Evolutionary conservation across 1,140 invertebrate genomes (phyloP).

Genomic region (Zeugodacus cucurbitae): DNA sequence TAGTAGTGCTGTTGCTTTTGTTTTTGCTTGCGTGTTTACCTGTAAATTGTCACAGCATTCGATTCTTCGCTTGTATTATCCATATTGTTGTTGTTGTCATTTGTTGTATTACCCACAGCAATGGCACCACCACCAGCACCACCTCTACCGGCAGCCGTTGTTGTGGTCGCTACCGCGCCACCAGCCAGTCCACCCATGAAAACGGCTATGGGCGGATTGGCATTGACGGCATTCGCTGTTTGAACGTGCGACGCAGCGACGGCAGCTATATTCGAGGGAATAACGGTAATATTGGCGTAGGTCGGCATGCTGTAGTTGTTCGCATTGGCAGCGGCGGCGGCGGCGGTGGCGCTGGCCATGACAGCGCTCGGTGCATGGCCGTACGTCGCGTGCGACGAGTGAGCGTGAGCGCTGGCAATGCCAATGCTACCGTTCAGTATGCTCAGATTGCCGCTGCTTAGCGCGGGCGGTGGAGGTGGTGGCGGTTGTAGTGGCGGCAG

Average conservation of each 20-base stretch:
- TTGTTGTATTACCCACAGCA: conserved; percentile 65
- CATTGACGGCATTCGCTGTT: not conserved
- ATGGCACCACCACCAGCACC: conserved; percentile 40
- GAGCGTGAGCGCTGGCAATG: conserved; percentile 36
- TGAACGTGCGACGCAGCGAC: not conserved
- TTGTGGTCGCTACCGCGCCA: not conserved
- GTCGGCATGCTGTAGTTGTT: conserved; percentile 11
- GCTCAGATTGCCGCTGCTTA: not conserved
- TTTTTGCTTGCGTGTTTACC: conserved; percentile 68
- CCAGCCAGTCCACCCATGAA: not conserved
- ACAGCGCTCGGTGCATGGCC: conserved; percentile 35
- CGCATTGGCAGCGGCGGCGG: not conserved
- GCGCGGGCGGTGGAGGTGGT: conserved; percentile 25
- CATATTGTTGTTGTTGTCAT: conserved; percentile 77
- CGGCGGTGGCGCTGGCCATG: conserved; percentile 12
- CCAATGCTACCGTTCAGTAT: conserved; percentile 39
- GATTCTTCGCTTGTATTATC: conserved; percentile 83
- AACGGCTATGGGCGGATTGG: conserved; percentile 25
- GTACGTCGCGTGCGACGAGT: not conserved
- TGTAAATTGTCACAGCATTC: conserved; percentile 84
- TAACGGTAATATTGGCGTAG: conserved; percentile 35
- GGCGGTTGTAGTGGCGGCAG: conserved; percentile 10
- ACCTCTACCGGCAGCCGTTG: conserved; percentile 4
- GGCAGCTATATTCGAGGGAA: conserved; percentile 20
- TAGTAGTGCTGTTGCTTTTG: not conserved